phyloP scores from a whole-genome alignment of 1,140 invertebrate genomes.

The Caenorhabditis tropicalis region DNA sequence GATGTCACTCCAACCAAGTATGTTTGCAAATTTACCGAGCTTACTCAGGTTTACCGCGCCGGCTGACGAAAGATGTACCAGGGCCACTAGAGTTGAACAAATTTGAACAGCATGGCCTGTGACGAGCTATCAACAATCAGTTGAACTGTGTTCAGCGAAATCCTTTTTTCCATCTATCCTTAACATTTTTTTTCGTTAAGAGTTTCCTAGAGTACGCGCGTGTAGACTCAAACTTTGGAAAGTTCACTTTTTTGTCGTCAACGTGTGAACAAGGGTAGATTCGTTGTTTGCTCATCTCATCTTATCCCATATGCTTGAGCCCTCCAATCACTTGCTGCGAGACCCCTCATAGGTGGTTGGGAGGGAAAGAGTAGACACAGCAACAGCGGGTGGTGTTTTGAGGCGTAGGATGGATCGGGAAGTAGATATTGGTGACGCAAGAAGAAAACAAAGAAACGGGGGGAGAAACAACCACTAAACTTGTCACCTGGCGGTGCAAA shows the following conservation, averaged over 20 bases:
- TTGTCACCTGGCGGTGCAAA: conserved; percentile 35
- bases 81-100: conserved; percentile 4
- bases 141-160: conserved; percentile 8
- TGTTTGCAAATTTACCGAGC: not conserved
- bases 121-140: conserved; percentile 11
- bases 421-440: conserved; percentile 20
- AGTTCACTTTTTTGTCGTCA: not conserved
- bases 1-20: conserved; percentile 43
- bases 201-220: not conserved
- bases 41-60: no score
- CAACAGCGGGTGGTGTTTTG: conserved; percentile 24
- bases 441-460: conserved; percentile 2
- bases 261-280: conserved; percentile 8
- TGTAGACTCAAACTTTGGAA: not conserved
- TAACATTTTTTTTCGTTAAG: not conserved
- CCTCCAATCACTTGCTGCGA: conserved; percentile 21
- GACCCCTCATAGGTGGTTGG: not conserved
- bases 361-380: conserved; percentile 12
- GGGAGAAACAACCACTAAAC: conserved; percentile 35
- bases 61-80: conserved; percentile 3
- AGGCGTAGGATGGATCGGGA: conserved; percentile 19
- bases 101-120: conserved; percentile 28
- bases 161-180: not conserved
- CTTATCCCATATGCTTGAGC: not conserved
- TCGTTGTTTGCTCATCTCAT: conserved; percentile 32